Conservation (phyloP, 2,797 vertebrate species). For the Cetoscarus ocellatus region DNA sequence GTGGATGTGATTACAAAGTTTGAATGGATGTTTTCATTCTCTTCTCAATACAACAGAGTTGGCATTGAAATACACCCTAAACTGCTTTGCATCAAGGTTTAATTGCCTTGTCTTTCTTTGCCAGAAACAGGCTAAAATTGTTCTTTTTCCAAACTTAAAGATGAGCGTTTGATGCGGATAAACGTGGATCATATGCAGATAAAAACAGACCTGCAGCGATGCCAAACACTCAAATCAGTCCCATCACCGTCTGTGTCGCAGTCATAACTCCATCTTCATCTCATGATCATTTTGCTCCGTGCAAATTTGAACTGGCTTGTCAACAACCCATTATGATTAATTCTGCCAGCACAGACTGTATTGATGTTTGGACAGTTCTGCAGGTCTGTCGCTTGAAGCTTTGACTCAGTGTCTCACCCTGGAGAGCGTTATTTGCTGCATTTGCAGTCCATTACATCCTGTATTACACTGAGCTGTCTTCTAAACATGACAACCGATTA, state of each 20-base stretch:
- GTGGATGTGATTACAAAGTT: neutral
- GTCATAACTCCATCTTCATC: constrained; percentile 36
- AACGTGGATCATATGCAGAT: neutral
- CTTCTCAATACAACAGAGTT: neutral
- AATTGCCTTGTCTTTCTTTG: neutral
- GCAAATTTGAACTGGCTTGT: constrained; percentile 53
- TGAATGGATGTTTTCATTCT: neutral
- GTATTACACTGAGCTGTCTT: constrained; percentile 41
- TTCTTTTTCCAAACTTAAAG: neutral
- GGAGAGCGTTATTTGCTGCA: constrained; percentile 48
- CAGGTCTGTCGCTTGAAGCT: constrained; percentile 25
- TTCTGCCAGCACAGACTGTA: constrained; percentile 20
- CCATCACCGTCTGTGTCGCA: constrained; percentile 14
- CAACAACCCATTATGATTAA: constrained; percentile 56
- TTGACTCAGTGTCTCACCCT: constrained; percentile 14
- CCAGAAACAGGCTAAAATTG: constrained; percentile 2
- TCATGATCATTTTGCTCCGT: constrained; percentile 41
- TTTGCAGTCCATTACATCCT: constrained; percentile 66
- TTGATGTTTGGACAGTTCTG: constrained; percentile 43
- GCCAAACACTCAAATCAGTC: neutral
- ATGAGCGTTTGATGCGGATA: neutral
- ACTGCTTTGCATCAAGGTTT: neutral
- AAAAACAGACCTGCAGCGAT: neutral
- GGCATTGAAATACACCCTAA: neutral
- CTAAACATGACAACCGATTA: constrained; percentile 30